These are phyloP conservation scores for Vollenhovia emeryi DNA, from an alignment of 1,140 invertebrate species.

Conservation along the genomic window DNA sequence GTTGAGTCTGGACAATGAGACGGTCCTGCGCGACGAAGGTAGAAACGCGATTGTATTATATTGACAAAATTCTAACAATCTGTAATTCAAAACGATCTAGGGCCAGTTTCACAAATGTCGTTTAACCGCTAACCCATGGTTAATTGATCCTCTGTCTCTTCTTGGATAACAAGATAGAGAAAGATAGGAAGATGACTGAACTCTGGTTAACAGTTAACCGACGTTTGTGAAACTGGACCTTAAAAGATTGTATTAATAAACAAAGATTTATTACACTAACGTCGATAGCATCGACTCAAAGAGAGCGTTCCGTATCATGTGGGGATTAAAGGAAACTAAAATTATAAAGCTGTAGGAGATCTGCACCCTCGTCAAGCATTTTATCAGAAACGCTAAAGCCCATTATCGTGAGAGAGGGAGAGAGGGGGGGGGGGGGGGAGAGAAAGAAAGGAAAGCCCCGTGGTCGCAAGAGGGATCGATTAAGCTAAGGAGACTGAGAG, in stretches of 20 bases:
- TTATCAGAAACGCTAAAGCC: constrained; percentile 35
- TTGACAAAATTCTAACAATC: not conserved
- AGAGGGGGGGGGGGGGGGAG: too few relatives aligned
- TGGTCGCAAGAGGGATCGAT: constrained; percentile 49
- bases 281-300: not conserved
- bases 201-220: too few relatives aligned
- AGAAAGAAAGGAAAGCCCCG: constrained; percentile 31
- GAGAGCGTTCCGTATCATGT: not conserved
- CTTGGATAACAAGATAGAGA: too few relatives aligned
- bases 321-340: constrained; percentile 16
- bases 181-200: too few relatives aligned
- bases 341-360: constrained; percentile 14
- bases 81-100: not conserved
- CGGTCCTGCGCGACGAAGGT: not conserved
- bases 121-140: too few relatives aligned
- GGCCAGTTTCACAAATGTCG: too few relatives aligned
- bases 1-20: not conserved
- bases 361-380: constrained; percentile 23
- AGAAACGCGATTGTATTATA: not conserved
- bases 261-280: not conserved
- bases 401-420: constrained; percentile 53
- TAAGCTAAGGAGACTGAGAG: constrained; percentile 24
- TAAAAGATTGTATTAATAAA: not conserved
- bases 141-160: too few relatives aligned
- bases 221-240: too few relatives aligned